Evolutionary conservation across 2,888 invertebrate genomes (phyloP), one percentile per base, ranked within the genome.

Genomic region (Deladenus siricidicola): DNA sequence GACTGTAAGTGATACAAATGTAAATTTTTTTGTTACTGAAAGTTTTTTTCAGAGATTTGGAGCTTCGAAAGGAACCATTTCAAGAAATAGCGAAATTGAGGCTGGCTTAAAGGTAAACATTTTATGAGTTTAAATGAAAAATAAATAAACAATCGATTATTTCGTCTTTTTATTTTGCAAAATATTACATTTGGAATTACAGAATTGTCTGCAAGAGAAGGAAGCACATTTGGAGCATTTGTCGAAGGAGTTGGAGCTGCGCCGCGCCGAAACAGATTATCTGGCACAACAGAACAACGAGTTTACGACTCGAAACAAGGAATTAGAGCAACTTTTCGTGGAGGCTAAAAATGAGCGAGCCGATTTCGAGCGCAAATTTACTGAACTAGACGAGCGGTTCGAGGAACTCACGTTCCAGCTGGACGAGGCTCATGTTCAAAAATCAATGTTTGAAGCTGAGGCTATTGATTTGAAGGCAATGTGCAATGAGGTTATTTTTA

Each of bases 131-230:
- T 47, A 19, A 1, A 3, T 4, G 23, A 56, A 34, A 14, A 34
- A n/a, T n/a, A n/a, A n/a, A n/a, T n/a, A n/a, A n/a, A n/a, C n/a
- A n/a, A n/a, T n/a, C n/a, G n/a, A n/a, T n/a, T n/a, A 34, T 34
- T 10, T 34, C 14, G 39, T 14, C 14, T 34, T 34, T 34, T 34
- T 34, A n/a, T 24, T n/a, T 6, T 23, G 8, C 23, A 23, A n/a
- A n/a, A n/a, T 48, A 6, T 19, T 2, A 58, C n/a, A 21, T 4
- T 54, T 28, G 24, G 87, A 89, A 81, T 92, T 92, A 79, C 80
- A 88, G 60, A 62, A 45, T 45, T 62, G 61, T 44, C 28, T 62
- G 14, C 86, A 89, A 67, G 93, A 93, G 82, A 93, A 94, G 34
- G 65, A 70, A 26, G 56, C 60, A 1, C 55, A 62, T 44, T 47